A percentile compares a stretch with the other conserved stretches of the same genome.
phyloP scores from a whole-genome alignment of 1,140 invertebrate genomes.

The Aphaenogaster rudis region DNA sequence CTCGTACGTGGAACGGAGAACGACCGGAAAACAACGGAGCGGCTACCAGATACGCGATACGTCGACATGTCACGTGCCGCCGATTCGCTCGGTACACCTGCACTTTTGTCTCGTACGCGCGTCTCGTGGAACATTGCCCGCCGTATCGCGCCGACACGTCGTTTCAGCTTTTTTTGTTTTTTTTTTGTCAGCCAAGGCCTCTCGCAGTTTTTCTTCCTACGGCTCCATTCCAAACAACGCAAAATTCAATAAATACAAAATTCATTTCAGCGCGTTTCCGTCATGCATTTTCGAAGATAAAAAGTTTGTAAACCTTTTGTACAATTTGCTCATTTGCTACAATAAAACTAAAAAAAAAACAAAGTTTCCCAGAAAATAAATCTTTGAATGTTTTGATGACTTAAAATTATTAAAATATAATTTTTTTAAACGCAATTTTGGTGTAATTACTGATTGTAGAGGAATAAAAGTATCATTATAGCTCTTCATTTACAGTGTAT shows the following conservation, averaged over 20 bases:
- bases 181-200: not conserved
- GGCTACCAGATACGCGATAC: not conserved
- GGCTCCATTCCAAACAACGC: not conserved
- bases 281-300: not conserved
- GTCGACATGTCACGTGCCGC: slow-evolving; percentile 45
- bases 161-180: not conserved
- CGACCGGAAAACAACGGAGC: slow-evolving; percentile 3
- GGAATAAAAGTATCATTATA: too few relatives aligned
- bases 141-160: slow-evolving; percentile 8
- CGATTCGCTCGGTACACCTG: slow-evolving; percentile 50
- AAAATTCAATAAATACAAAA: not conserved
- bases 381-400: too few relatives aligned
- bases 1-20: not conserved
- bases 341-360: too few relatives aligned
- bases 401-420: too few relatives aligned
- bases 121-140: not conserved
- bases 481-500: too few relatives aligned
- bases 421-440: too few relatives aligned
- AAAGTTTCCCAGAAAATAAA: too few relatives aligned
- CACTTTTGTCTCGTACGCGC: slow-evolving; percentile 4
- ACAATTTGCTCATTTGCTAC: not conserved
- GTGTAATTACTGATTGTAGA: too few relatives aligned
- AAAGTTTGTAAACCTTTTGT: not conserved
- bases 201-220: not conserved
- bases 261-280: not conserved